phyloP scores from a whole-genome alignment of 2,888 invertebrate species.

The Standfussiana lucernea region DNA sequence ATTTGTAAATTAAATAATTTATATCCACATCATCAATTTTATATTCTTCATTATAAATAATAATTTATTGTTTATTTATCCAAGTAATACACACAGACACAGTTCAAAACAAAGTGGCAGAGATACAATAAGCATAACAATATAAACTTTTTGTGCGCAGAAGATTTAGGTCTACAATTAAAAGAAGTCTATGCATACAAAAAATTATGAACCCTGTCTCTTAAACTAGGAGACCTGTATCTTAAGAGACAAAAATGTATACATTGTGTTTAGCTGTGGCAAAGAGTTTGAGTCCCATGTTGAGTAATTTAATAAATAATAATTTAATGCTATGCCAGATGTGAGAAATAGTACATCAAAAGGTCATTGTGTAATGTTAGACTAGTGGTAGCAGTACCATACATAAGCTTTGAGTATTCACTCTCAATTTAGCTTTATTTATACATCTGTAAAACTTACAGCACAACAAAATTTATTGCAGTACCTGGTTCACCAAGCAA shows the following conservation, averaged over 20 bases:
- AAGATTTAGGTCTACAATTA: too few relatives aligned
- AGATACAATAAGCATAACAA: too few relatives aligned
- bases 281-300: background rate
- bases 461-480: background rate
- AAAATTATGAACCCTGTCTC: too few relatives aligned
- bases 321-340: background rate
- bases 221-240: too few relatives aligned
- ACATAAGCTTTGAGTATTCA: background rate
- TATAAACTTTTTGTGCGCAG: too few relatives aligned
- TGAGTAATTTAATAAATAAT: background rate
- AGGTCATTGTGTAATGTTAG: background rate
- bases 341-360: background rate
- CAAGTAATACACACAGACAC: too few relatives aligned
- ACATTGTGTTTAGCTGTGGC: background rate
- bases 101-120: too few relatives aligned
- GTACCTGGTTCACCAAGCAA: constrained; percentile 95
- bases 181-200: too few relatives aligned
- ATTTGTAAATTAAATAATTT: background rate
- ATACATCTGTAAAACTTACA: background rate
- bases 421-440: background rate
- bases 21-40: background rate
- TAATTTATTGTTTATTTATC: too few relatives aligned
- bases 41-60: background rate
- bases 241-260: too few relatives aligned
- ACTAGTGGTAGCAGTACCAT: background rate